Percentiles rank a stretch among this genome's conserved stretches.
These are phyloP conservation scores for Drosophila bocki DNA, from an alignment of 1,140 invertebrate genomes.

Conservation along the genomic window DNA sequence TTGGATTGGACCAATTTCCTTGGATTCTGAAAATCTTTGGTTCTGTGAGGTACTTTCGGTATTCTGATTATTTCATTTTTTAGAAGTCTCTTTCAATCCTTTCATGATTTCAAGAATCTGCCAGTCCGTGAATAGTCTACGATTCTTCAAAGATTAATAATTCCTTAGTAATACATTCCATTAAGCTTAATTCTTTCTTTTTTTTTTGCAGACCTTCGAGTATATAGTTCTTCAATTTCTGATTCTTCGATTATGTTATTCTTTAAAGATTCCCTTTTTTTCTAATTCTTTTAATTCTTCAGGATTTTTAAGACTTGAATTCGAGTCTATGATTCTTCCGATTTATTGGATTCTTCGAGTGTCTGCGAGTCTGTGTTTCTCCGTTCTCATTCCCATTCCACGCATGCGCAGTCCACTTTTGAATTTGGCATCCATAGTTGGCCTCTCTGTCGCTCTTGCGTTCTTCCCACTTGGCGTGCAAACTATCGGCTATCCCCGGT, in stretches of 20 bases:
- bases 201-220: background rate
- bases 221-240: background rate
- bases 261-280: too few relatives aligned
- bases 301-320: background rate
- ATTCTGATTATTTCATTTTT: background rate
- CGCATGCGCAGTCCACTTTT: slow-evolving; percentile 78
- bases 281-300: background rate
- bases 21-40: background rate
- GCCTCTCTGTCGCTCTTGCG: slow-evolving; percentile 31
- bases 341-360: background rate
- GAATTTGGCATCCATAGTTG: slow-evolving; percentile 74
- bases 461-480: slow-evolving; percentile 67
- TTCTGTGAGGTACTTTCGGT: background rate
- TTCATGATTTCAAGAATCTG: too few relatives aligned
- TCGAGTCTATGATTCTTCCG: slow-evolving; percentile 3
- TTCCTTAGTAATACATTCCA: background rate
- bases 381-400: slow-evolving; percentile 73
- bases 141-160: background rate
- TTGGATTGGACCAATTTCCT: background rate
- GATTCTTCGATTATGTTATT: too few relatives aligned
- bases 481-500: slow-evolving; percentile 67
- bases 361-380: slow-evolving; percentile 8
- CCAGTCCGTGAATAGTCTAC: background rate
- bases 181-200: background rate
- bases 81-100: too few relatives aligned